These are phyloP conservation scores for Meles meles DNA, from an alignment of 2,113 vertebrate genomes.

Conservation along the genomic window DNA sequence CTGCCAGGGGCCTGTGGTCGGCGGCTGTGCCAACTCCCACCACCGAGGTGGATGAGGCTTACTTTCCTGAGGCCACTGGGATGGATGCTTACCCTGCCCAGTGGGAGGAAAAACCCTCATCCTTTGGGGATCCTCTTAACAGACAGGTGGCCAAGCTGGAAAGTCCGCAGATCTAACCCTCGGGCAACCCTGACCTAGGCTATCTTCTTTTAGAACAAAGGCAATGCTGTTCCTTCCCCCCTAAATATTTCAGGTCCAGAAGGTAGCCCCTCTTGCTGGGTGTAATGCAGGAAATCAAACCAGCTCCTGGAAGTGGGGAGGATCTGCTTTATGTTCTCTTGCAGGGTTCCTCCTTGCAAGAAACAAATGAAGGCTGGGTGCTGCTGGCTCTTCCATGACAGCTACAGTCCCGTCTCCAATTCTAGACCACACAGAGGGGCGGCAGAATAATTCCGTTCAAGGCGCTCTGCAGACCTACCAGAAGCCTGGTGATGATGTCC, in stretches of 20 bases:
- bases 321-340: not conserved
- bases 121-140: not conserved
- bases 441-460: not conserved
- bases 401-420: fast-evolving
- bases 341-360: not conserved
- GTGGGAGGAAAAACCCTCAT: not conserved
- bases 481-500: constrained; percentile 80
- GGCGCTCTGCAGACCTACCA: constrained; percentile 80
- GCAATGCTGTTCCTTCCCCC: not conserved
- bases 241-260: not conserved
- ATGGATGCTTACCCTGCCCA: not conserved
- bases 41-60: not conserved
- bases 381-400: not conserved
- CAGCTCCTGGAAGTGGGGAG: not conserved
- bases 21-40: not conserved
- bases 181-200: not conserved
- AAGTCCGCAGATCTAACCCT: not conserved
- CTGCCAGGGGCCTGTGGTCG: not conserved
- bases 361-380: not conserved
- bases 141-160: not conserved
- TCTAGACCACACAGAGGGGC: too few relatives aligned
- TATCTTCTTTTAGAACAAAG: not conserved
- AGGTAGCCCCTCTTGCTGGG: not conserved
- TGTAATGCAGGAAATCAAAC: not conserved
- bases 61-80: not conserved